These are phyloP conservation scores for Tetraneura akinire DNA, from an alignment of 1,140 invertebrate genomes.

Conservation along the genomic window DNA sequence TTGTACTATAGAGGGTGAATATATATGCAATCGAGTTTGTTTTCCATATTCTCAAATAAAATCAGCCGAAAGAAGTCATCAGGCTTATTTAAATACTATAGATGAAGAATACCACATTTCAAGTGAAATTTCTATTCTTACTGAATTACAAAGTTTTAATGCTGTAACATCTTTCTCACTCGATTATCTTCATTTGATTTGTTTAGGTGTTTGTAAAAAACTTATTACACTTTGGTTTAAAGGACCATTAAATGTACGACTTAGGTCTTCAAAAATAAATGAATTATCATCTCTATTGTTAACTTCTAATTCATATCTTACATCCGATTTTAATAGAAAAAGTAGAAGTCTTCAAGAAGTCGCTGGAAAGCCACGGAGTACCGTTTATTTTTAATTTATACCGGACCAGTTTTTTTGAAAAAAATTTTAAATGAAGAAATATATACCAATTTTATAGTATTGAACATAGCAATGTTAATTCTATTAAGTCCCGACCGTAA, in stretches of 20 bases:
- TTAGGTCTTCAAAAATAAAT: not conserved
- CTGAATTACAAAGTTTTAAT: conserved; percentile 58
- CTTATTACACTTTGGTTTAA: conserved; percentile 57
- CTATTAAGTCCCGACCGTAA: conserved; percentile 2
- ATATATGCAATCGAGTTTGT: conserved; percentile 1
- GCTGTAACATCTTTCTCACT: conserved; percentile 57
- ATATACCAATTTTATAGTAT: not conserved
- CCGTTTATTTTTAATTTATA: not conserved
- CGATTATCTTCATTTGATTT: conserved; percentile 51
- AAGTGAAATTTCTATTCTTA: conserved; percentile 54
- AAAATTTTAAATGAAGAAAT: not conserved
- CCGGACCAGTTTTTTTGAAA: conserved; percentile 52
- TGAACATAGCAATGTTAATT: conserved; percentile 14
- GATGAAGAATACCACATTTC: conserved; percentile 55
- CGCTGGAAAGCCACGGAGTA: conserved; percentile 3
- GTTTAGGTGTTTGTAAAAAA: conserved; percentile 59
- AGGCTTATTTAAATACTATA: conserved; percentile 54
- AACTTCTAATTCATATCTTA: not conserved
- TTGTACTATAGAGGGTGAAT: conserved; percentile 43
- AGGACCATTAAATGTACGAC: not conserved
- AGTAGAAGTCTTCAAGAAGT: not conserved
- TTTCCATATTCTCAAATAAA: conserved; percentile 3
- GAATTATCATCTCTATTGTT: not conserved
- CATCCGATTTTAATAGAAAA: not conserved
- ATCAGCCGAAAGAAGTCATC: not conserved